These are phyloP conservation scores for Channallabes apus DNA, from an alignment of 2,797 vertebrate species.

Conservation along the genomic window DNA sequence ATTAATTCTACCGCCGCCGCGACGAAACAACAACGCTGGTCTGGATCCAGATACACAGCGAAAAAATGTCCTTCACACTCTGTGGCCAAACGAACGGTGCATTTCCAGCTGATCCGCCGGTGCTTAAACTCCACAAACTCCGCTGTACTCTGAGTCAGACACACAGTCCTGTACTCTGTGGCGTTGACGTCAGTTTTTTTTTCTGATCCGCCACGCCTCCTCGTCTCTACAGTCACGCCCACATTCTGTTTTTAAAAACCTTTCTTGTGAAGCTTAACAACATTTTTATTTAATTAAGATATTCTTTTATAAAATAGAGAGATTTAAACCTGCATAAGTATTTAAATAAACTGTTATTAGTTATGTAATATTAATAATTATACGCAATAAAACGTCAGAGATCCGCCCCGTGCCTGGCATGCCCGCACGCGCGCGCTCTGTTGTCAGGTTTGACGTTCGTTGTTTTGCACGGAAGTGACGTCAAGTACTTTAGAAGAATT, in stretches of 20 bases:
- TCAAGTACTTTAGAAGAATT: accelerated
- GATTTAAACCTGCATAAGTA: neutral
- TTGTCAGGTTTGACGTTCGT: slow-evolving; percentile 20
- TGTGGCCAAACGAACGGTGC: slow-evolving; percentile 33
- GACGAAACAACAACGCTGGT: slow-evolving; percentile 57
- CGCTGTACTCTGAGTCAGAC: neutral
- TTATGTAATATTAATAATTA: neutral
- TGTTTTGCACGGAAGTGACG: slow-evolving; percentile 18
- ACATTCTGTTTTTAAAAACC: neutral
- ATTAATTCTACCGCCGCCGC: slow-evolving; percentile 68
- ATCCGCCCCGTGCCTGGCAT: slow-evolving; percentile 35
- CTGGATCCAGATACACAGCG: slow-evolving; percentile 59
- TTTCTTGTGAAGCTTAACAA: neutral
- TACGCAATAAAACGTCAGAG: neutral
- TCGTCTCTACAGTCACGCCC: neutral
- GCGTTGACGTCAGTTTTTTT: slow-evolving; percentile 36
- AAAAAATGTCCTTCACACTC: slow-evolving; percentile 45
- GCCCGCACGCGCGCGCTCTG: slow-evolving; percentile 32
- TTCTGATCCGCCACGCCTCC: slow-evolving; percentile 30
- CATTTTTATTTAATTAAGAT: neutral
- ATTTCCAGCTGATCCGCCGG: slow-evolving; percentile 47
- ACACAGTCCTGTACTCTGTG: neutral
- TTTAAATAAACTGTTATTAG: neutral
- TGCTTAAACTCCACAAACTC: neutral
- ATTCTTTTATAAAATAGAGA: neutral